Conservation (phyloP, 2,888 invertebrate genomes). For the Magallana nippona region DNA sequence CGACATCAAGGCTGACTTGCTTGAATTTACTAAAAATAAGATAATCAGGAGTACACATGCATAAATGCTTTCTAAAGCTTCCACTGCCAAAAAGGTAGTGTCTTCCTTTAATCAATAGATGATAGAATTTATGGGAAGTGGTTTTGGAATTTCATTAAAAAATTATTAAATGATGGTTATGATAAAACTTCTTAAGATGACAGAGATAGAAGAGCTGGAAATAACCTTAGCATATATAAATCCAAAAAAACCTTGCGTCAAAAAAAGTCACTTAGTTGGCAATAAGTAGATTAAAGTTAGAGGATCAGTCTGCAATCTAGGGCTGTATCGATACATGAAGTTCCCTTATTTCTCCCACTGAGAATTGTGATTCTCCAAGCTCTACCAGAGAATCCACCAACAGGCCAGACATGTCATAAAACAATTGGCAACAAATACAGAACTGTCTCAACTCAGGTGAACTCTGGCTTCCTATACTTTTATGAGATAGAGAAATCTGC, state of each 20-base stretch:
- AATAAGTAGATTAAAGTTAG: neutral
- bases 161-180: neutral
- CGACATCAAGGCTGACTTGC: too few relatives aligned
- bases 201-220: neutral
- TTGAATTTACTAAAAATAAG: too few relatives aligned
- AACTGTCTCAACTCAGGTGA: slow-evolving; percentile 11
- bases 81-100: neutral
- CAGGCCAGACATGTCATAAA: neutral
- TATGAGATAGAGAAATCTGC: neutral
- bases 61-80: neutral
- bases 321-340: neutral
- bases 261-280: neutral
- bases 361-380: neutral
- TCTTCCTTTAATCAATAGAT: neutral
- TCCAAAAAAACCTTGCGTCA: neutral
- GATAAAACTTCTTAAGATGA: neutral
- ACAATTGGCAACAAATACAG: neutral
- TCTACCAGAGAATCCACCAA: neutral
- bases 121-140: slow-evolving; percentile 26
- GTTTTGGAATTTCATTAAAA: slow-evolving; percentile 20
- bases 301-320: neutral
- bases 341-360: slow-evolving; percentile 1
- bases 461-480: slow-evolving; percentile 1
- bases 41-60: neutral
- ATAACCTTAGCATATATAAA: neutral